Percentiles rank a stretch among this genome's conserved stretches.
These are phyloP conservation scores for Diorhabda elongata DNA, from an alignment of 1,140 invertebrate species.

Conservation along the genomic window DNA sequence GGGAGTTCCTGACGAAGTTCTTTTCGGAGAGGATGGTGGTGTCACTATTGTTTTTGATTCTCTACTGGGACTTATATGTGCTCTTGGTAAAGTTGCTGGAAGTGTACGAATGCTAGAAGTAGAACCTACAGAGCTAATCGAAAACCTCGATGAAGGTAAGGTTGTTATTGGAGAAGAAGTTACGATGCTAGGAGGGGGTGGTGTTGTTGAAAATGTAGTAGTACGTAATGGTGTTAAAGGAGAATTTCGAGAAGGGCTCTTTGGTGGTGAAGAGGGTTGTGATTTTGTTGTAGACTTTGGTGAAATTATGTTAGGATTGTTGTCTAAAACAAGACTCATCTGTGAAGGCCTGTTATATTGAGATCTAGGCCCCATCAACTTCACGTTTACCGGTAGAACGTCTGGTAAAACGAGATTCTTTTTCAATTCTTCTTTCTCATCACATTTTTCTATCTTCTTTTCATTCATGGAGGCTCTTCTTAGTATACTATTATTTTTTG, in stretches of 20 bases:
- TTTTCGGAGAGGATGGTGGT: conserved; percentile 16
- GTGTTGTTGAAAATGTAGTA: conserved; percentile 34
- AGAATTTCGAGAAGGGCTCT: conserved; percentile 37
- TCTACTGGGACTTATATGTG: neutral
- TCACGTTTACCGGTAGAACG: conserved; percentile 52
- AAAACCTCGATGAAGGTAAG: conserved; percentile 17
- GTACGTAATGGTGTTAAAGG: conserved; percentile 38
- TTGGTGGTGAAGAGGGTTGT: conserved; percentile 34
- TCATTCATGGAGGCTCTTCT: conserved; percentile 42
- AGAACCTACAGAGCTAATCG: conserved; percentile 15
- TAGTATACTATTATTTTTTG: conserved; percentile 42
- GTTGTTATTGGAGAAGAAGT: conserved; percentile 22
- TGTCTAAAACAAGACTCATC: conserved; percentile 27
- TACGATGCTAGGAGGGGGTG: conserved; percentile 7
- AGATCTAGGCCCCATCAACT: conserved; percentile 43
- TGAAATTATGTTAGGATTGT: conserved; percentile 19
- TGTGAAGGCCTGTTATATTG: conserved; percentile 34
- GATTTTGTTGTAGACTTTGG: conserved; percentile 28
- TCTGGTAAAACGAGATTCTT: conserved; percentile 46
- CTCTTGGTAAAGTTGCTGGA: conserved; percentile 10
- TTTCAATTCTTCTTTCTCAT: conserved; percentile 35
- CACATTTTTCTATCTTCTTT: conserved; percentile 38
- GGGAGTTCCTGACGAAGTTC: neutral
- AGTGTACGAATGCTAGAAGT: conserved; percentile 10
- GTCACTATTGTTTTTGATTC: neutral